A percentile compares a stretch with the other conserved stretches of the same genome.
These are phyloP conservation scores for Taenioides sp. DNA, from an alignment of 2,797 vertebrate species.

Conservation along the genomic window DNA sequence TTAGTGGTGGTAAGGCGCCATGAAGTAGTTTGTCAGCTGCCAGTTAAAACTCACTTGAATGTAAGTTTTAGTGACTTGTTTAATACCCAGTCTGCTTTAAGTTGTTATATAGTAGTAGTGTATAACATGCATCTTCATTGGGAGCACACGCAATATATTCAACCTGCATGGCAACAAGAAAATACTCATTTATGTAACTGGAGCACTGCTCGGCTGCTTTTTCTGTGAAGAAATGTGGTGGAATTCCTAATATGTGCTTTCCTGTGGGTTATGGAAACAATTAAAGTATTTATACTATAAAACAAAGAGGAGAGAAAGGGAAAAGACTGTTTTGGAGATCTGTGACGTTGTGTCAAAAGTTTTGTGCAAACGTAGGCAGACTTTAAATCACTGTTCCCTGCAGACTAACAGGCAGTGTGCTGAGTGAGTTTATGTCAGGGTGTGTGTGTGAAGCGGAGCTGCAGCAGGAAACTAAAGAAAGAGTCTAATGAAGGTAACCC, in stretches of 20 bases:
- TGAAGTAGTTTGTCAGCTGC: no score
- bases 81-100: no score
- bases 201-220: background rate
- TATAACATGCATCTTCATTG: slow-evolving; percentile 18
- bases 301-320: background rate
- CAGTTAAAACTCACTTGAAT: no score
- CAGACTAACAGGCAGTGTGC: slow-evolving; percentile 18
- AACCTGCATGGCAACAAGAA: slow-evolving; percentile 18
- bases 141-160: slow-evolving; percentile 16
- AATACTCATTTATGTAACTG: slow-evolving; percentile 10
- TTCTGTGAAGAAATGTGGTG: background rate
- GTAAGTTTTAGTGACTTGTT: no score
- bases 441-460: slow-evolving; percentile 14
- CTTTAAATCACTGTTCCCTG: slow-evolving; percentile 20
- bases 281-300: background rate
- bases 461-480: slow-evolving; percentile 2
- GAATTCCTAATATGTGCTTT: background rate
- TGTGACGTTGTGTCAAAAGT: slow-evolving; percentile 2
- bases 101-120: no score
- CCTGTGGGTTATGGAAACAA: background rate
- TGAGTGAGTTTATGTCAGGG: slow-evolving; percentile 11
- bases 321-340: background rate
- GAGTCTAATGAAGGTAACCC: slow-evolving; percentile 31
- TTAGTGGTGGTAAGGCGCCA: no score
- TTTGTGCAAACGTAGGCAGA: slow-evolving; percentile 21